A percentile compares a stretch with the other conserved stretches of the same genome.
phyloP scores from a whole-genome alignment of 2,113 vertebrate species.

The Colistium nudipinnis region DNA sequence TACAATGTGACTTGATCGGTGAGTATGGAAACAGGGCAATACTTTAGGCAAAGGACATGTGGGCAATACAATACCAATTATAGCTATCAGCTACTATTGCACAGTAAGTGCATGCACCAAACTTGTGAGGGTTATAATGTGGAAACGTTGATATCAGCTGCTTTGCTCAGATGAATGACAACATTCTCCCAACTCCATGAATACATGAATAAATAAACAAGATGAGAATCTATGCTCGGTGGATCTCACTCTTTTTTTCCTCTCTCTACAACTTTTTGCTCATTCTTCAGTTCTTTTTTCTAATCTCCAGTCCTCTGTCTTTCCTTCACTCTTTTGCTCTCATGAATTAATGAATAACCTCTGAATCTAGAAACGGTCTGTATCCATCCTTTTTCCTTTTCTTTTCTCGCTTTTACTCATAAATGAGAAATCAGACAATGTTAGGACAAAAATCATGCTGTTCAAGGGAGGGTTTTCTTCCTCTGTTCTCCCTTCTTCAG shows the following conservation, averaged over 20 bases:
- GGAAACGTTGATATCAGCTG: slow-evolving; percentile 66
- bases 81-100: slow-evolving; percentile 16
- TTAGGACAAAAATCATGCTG: slow-evolving; percentile 62
- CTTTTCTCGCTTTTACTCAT: slow-evolving; percentile 70
- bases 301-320: slow-evolving; percentile 58
- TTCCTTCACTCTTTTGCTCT: slow-evolving; percentile 70
- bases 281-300: slow-evolving; percentile 59
- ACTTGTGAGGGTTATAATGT: slow-evolving; percentile 59
- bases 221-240: slow-evolving; percentile 55
- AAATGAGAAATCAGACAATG: slow-evolving; percentile 76
- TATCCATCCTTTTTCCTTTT: slow-evolving; percentile 62
- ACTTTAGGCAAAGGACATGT: background rate
- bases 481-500: slow-evolving; percentile 37
- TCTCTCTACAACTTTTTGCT: slow-evolving; percentile 19
- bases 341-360: slow-evolving; percentile 78
- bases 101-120: slow-evolving; percentile 35
- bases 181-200: slow-evolving; percentile 66
- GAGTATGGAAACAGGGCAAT: slow-evolving; percentile 24
- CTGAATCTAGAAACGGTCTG: slow-evolving; percentile 68
- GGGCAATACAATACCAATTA: slow-evolving; percentile 36
- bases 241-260: slow-evolving; percentile 41
- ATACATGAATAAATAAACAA: slow-evolving; percentile 78
- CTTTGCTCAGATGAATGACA: slow-evolving; percentile 67
- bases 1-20: slow-evolving; percentile 9
- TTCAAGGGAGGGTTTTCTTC: slow-evolving; percentile 26